Base-by-base conservation (phyloP, 2,888 invertebrate genomes). In the Litoditis marina region DNA sequence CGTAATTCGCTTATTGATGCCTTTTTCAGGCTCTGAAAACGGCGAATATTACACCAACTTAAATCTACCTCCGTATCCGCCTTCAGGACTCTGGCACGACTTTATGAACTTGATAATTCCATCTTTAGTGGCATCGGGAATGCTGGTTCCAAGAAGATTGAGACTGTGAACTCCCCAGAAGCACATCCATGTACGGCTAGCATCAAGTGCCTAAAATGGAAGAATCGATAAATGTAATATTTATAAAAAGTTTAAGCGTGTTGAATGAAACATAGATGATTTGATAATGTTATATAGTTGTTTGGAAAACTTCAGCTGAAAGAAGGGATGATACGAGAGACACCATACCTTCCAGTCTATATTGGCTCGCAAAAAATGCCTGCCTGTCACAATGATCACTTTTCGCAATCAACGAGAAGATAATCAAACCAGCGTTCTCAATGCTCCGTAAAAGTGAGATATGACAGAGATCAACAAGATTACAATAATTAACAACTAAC, bases 141-240 rank as follows among this genome's bases (percentile, higher is more conserved):
- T 85, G 61, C 91, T 85, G 63, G 86, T 85, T 68, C 88, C 89
- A 36, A 93, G 84, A 68, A 95, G 85, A 83, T 91, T 89, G 39
- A 96, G 86, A 5, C 92, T 89, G 85, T 98, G 94, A 36, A 95
- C 84, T 68, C 92, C 92, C 98, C 98, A 99, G 83, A 94, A 99
- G 79, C 92, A 89, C 66, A 96, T 86, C 98, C 98, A 98, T 7
- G 96, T 90, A 78, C 94, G 88, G 84, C 94, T 95, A 11, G 92
- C 91, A 87, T 98, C 96, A 71, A 98, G 86, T 81, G 89, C 89
- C 88, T 71, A 25, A 60, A 63, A 51, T 5, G 13, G 13, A 39
- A 50, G 11, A 22, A 25, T 44, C 39, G 1, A n/a, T 22, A 50
- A 22, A 44, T 13, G 7, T 46, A 42, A 28, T 11, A 6, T 36